Percentiles rank a stretch among this genome's conserved stretches.
These are phyloP conservation scores for Zeuzera pyrina DNA, from an alignment of 2,888 invertebrate genomes.

Conservation along the genomic window DNA sequence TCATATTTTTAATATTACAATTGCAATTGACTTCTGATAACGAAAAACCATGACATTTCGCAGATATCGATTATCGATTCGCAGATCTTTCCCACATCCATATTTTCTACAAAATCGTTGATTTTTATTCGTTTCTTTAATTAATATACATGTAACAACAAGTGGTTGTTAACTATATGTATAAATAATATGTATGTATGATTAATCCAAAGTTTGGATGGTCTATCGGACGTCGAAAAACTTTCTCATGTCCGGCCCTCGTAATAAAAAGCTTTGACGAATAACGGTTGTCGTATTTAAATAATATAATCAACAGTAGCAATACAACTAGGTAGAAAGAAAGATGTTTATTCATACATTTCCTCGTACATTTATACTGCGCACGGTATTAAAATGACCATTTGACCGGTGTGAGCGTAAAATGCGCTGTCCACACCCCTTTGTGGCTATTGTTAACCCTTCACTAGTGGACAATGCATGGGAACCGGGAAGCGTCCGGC, in stretches of 20 bases:
- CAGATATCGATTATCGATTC: too few relatives aligned
- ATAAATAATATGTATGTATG: slow-evolving; percentile 5
- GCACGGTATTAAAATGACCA: slow-evolving; percentile 59
- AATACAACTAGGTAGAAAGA: slow-evolving; percentile 31
- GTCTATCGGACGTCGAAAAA: slow-evolving; percentile 16
- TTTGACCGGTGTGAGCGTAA: slow-evolving; percentile 58
- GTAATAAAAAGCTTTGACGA: slow-evolving; percentile 52
- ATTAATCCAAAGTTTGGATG: too few relatives aligned
- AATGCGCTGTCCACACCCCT: slow-evolving; percentile 64
- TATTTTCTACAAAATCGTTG: too few relatives aligned
- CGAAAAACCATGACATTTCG: too few relatives aligned
- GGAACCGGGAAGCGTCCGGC: slow-evolving; percentile 61
- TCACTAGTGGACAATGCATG: slow-evolving; percentile 52
- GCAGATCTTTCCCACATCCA: too few relatives aligned
- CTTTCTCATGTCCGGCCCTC: slow-evolving; percentile 58
- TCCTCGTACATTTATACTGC: slow-evolving; percentile 57
- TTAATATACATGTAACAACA: too few relatives aligned
- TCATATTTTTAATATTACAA: too few relatives aligned
- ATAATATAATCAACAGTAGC: slow-evolving; percentile 59
- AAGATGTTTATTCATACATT: slow-evolving; percentile 64
- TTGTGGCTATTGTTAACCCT: slow-evolving; percentile 61
- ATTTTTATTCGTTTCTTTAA: too few relatives aligned
- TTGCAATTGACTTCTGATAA: too few relatives aligned
- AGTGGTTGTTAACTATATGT: too few relatives aligned
- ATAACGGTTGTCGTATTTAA: slow-evolving; percentile 64